These are phyloP conservation scores for Criorhina ranunculi DNA, from an alignment of 2,888 invertebrate genomes.

Conservation along the genomic window DNA sequence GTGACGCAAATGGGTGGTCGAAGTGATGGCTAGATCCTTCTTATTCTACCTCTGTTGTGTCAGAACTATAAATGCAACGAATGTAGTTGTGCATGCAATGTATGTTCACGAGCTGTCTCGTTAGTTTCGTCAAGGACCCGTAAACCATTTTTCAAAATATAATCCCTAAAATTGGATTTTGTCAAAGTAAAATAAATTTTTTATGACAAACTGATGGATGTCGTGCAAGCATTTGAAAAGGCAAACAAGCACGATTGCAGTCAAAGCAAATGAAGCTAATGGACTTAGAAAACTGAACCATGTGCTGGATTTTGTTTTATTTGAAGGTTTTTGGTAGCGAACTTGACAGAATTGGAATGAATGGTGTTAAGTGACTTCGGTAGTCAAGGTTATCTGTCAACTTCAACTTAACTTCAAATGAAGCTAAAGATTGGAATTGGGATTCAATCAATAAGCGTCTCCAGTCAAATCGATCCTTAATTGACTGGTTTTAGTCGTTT, in stretches of 20 bases:
- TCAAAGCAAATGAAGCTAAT: constrained; percentile 22
- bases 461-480: too few species aligned
- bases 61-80: constrained; percentile 10
- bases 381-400: too few species aligned
- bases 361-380: too few species aligned
- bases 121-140: constrained; percentile 25
- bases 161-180: constrained; percentile 55
- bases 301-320: constrained; percentile 3
- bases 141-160: constrained; percentile 55
- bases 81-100: constrained; percentile 24
- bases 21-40: neutral
- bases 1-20: constrained; percentile 41
- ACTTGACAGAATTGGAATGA: neutral
- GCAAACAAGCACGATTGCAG: neutral
- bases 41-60: neutral
- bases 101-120: constrained; percentile 26
- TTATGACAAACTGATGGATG: constrained; percentile 56
- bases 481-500: too few species aligned
- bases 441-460: too few species aligned
- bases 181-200: constrained; percentile 48
- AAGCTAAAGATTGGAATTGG: too few species aligned
- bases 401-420: too few species aligned
- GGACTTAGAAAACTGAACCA: constrained; percentile 4
- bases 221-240: constrained; percentile 52
- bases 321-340: constrained; percentile 1